Conservation (phyloP, 2,113 vertebrate species). For the Ursus arctos region DNA sequence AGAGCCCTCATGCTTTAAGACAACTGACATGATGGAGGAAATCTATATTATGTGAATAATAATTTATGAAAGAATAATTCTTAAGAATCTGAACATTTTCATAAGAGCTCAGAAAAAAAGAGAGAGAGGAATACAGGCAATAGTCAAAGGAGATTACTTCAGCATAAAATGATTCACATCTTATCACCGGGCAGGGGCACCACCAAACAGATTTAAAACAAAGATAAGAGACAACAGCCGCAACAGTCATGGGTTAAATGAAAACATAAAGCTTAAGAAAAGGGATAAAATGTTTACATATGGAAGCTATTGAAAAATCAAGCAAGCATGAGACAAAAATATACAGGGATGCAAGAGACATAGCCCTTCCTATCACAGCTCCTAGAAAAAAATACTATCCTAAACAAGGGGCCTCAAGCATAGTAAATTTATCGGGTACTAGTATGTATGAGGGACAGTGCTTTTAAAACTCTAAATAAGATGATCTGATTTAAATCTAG, state of each 20-base stretch:
- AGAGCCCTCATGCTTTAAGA: background rate
- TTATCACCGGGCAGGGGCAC: background rate
- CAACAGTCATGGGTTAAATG: background rate
- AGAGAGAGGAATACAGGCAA: background rate
- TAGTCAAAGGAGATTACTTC: background rate
- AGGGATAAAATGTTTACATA: background rate
- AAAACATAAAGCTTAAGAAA: slow-evolving; percentile 11
- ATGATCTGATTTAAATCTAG: background rate
- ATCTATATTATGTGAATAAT: background rate
- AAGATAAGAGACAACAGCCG: background rate
- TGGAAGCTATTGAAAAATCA: background rate
- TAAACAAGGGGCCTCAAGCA: background rate
- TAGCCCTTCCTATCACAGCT: background rate
- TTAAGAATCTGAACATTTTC: slow-evolving; percentile 13
- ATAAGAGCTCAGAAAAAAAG: background rate
- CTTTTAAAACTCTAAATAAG: background rate
- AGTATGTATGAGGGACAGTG: background rate
- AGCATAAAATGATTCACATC: slow-evolving; percentile 17
- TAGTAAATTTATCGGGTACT: background rate
- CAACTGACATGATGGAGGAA: background rate
- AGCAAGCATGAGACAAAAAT: background rate
- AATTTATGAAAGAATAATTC: background rate
- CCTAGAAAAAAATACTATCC: background rate
- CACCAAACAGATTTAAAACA: background rate
- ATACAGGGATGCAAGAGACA: background rate